Conservation (phyloP, 2,888 invertebrate species). For the Creontiades dilutus region DNA sequence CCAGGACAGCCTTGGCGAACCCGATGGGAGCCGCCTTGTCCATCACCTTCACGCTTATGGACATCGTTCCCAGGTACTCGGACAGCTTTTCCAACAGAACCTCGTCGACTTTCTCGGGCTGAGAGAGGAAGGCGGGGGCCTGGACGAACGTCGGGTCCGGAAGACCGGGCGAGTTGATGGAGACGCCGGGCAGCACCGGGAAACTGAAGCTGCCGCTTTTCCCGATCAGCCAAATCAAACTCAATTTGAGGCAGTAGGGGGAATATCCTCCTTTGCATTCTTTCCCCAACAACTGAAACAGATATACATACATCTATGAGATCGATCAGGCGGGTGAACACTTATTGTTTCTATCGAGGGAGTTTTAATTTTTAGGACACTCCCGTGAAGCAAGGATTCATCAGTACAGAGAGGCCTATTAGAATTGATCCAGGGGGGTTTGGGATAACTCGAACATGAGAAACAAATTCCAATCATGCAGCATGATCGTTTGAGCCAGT, state of each 20-base stretch:
- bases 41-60: slow-evolving; percentile 85
- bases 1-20: slow-evolving; percentile 75
- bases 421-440: no score
- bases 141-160: slow-evolving; percentile 75
- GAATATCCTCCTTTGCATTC: slow-evolving; percentile 83
- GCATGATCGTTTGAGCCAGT: no score
- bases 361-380: no score
- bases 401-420: no score
- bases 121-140: slow-evolving; percentile 76
- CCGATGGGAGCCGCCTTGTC: slow-evolving; percentile 78
- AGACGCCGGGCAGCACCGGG: slow-evolving; percentile 86
- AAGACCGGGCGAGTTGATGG: slow-evolving; percentile 81
- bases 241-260: slow-evolving; percentile 88
- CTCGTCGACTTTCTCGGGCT: slow-evolving; percentile 84
- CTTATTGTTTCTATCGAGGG: no score
- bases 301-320: not conserved
- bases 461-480: no score
- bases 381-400: no score
- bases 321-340: no score
- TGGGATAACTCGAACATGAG: no score
- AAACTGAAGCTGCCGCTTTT: slow-evolving; percentile 86
- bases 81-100: slow-evolving; percentile 86
- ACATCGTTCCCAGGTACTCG: slow-evolving; percentile 86
- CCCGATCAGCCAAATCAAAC: slow-evolving; percentile 88
- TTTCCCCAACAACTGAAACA: slow-evolving; percentile 76